Evolutionary conservation across 2,113 vertebrate genomes (phyloP).

Genomic region (Bostrychus sinensis): DNA sequence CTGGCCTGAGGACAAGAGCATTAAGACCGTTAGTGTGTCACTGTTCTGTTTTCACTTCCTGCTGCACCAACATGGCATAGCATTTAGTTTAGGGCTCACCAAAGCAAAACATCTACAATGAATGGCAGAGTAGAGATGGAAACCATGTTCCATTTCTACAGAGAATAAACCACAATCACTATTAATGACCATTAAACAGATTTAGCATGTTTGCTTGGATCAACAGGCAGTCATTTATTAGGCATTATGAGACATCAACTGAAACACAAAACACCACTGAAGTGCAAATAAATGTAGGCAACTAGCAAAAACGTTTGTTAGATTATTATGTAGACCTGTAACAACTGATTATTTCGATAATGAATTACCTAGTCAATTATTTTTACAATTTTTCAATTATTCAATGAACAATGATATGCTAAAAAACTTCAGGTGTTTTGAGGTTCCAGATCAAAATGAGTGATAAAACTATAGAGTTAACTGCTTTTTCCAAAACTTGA

Average conservation of each 20-base stretch:
- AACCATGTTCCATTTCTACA: background rate
- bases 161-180: background rate
- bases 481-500: background rate
- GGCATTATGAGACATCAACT: too few species aligned
- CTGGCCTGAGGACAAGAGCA: conserved; percentile 16
- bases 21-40: conserved; percentile 30
- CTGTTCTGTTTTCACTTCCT: conserved; percentile 20
- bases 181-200: background rate
- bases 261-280: too few species aligned
- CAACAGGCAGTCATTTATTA: too few species aligned
- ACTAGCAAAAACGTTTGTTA: too few species aligned
- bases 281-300: too few species aligned
- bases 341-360: too few species aligned
- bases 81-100: conserved; percentile 4
- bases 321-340: too few species aligned
- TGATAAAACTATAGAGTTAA: background rate
- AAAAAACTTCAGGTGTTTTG: background rate
- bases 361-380: too few species aligned
- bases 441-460: background rate
- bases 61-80: background rate
- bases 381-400: too few species aligned
- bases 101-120: background rate
- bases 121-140: background rate
- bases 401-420: too few species aligned
- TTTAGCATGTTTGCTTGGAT: too few species aligned